Evolutionary conservation across 2,113 vertebrate genomes (phyloP).

Genomic region (Archilochus colubris): DNA sequence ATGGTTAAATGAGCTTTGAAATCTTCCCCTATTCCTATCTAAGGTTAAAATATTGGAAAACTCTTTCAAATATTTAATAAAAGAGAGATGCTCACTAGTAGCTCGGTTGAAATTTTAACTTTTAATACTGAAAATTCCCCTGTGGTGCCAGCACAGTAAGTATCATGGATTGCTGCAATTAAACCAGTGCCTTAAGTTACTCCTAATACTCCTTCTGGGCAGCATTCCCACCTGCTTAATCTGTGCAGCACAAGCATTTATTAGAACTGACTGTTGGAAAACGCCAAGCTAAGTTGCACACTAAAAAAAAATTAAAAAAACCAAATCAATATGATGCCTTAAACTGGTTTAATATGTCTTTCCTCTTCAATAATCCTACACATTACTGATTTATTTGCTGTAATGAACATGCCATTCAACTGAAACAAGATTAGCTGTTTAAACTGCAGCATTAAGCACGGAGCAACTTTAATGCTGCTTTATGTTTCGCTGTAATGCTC

Average conservation of each 20-base stretch:
- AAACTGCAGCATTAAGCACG: background rate
- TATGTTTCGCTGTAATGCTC: constrained; percentile 12
- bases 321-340: constrained; percentile 50
- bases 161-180: constrained; percentile 74
- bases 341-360: constrained; percentile 65
- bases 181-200: constrained; percentile 68
- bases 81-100: background rate
- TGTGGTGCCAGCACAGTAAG: constrained; percentile 61
- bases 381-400: constrained; percentile 50
- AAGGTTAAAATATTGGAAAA: background rate
- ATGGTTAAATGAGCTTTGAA: background rate
- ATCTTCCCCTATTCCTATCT: background rate
- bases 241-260: constrained; percentile 39
- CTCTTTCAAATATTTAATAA: background rate
- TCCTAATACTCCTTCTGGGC: constrained; percentile 72
- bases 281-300: constrained; percentile 34
- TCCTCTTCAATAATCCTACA: constrained; percentile 58
- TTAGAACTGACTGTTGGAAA: constrained; percentile 67
- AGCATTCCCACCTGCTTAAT: constrained; percentile 68
- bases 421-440: constrained; percentile 53
- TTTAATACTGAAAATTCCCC: constrained; percentile 52
- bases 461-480: constrained; percentile 40
- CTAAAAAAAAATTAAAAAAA: background rate
- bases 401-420: constrained; percentile 59
- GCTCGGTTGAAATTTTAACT: constrained; percentile 20